These are phyloP conservation scores for Oriolus oriolus DNA, from an alignment of 2,113 vertebrate species.

Conservation along the genomic window DNA sequence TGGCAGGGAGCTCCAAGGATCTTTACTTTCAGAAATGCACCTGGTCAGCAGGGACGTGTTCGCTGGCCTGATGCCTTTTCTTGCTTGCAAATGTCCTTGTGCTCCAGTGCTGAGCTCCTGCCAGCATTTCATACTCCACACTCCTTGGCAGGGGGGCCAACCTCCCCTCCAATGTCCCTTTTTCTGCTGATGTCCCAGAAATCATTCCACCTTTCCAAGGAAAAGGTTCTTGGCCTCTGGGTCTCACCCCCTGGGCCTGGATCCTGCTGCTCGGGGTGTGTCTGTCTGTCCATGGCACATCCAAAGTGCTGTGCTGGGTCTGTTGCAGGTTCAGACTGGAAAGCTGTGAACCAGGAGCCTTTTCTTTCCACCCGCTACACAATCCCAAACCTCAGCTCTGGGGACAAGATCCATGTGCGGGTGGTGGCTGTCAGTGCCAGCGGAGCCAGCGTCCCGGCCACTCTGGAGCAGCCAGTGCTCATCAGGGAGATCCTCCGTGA, in stretches of 20 bases:
- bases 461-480: constrained; percentile 74
- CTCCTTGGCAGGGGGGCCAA: neutral
- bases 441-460: constrained; percentile 69
- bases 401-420: constrained; percentile 78
- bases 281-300: accelerated
- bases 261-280: neutral
- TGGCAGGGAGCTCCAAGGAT: neutral
- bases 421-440: constrained; percentile 78
- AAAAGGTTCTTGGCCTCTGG: neutral
- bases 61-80: neutral
- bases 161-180: neutral
- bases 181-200: neutral
- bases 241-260: neutral
- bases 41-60: neutral
- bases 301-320: neutral
- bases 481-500: constrained; percentile 80
- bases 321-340: constrained; percentile 80
- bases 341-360: constrained; percentile 74
- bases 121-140: neutral
- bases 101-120: neutral
- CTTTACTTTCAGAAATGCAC: neutral
- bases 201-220: neutral
- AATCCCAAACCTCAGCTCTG: constrained; percentile 72
- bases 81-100: neutral
- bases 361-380: constrained; percentile 74